A percentile compares a stretch with the other conserved stretches of the same genome.
Evolutionary conservation across 2,797 vertebrate species (phyloP).

Genomic region (Karalla daura): DNA sequence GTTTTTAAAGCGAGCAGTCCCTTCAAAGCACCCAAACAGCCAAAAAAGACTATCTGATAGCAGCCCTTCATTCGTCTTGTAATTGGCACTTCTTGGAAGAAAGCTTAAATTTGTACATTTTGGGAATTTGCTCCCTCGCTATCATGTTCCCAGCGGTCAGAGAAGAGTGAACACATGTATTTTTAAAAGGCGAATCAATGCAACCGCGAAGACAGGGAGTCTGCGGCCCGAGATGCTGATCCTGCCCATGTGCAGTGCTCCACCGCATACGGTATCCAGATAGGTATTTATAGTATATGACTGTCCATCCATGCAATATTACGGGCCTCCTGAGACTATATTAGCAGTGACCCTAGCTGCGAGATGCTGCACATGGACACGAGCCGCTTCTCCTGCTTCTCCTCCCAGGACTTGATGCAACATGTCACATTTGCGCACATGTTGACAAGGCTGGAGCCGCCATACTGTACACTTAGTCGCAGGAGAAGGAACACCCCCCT

Average conservation of each 20-base stretch:
- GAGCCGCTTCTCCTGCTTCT: constrained; percentile 28
- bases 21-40: too few species aligned
- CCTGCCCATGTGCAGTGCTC: constrained; percentile 8
- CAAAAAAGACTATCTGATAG: too few species aligned
- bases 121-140: constrained; percentile 3
- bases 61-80: background rate
- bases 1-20: too few species aligned
- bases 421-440: constrained; percentile 69
- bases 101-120: constrained; percentile 2
- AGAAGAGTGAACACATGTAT: constrained; percentile 43
- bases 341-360: constrained; percentile 50
- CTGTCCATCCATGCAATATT: constrained; percentile 50
- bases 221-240: constrained; percentile 26
- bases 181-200: constrained; percentile 59
- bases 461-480: constrained; percentile 55
- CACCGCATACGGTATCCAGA: constrained; percentile 28
- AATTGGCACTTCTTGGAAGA: background rate
- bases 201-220: constrained; percentile 44
- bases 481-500: constrained; percentile 50
- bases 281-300: constrained; percentile 55
- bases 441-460: constrained; percentile 50
- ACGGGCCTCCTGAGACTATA: constrained; percentile 47
- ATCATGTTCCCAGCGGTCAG: constrained; percentile 32
- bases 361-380: constrained; percentile 46
- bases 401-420: constrained; percentile 53